Evolutionary conservation across 2,797 vertebrate genomes (phyloP), one percentile per base, ranked within the genome.

Genomic region (Microtus californicus): DNA sequence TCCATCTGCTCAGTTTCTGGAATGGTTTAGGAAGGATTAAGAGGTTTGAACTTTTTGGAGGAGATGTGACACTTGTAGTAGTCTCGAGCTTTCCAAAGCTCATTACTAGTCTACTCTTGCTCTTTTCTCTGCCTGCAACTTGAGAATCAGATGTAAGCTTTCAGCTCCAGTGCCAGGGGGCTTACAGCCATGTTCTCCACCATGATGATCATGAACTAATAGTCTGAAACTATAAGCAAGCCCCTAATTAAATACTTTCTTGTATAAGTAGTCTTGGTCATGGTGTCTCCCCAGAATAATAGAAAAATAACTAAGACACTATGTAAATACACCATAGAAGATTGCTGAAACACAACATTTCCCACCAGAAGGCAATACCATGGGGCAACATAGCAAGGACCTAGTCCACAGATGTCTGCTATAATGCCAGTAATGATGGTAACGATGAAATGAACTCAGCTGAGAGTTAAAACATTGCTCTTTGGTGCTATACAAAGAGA

Each of bases 401-500:
- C 29, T 94, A 67, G 92, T 89, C 77, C 17, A 0, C 71, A 88
- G 93, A 74, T 93, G 91, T 91, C 94, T 96, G 61, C 97, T 97
- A 95, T 71, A 95, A 74, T 95, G 95, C 89, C 87, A 96, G 74
- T 89, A 80, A 96, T 96, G 93, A 86, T n/a, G 80, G 34, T 78
- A 40, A 93, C 97, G 97, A 97, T 94, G n/a, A 87, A 90, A 48
- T 65, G 98, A 97, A 71, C 92, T 97, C 69, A 40, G 27, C 56
- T 59, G 40, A 97, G 92, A 95, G 89, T 96, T 96, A 82, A 63
- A 45, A 93, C 91, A 96, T 94, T 95, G 71, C 0, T 0, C 85
- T 95, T 96, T 90, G 96, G 96, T 97, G 95, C 63, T 97, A 97
- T 90, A 94, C 90, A 94, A 97, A 97, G 85, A 95, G 95, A 56